These are phyloP conservation scores for Gortyna flavago DNA, from an alignment of 2,888 invertebrate species.

Conservation along the genomic window DNA sequence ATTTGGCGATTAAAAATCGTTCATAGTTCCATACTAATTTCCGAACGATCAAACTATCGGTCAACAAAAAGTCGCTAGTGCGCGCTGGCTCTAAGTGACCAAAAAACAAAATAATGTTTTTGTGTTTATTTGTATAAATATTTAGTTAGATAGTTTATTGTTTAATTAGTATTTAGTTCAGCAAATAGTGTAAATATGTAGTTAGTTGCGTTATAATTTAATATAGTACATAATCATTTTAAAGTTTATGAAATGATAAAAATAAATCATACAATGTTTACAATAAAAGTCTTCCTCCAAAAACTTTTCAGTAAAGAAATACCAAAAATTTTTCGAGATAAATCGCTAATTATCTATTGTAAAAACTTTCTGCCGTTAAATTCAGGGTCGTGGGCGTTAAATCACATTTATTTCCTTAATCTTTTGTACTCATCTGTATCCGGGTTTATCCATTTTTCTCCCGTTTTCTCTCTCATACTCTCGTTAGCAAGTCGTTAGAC, in stretches of 20 bases:
- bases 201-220: too few relatives aligned
- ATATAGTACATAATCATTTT: too few relatives aligned
- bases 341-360: slow-evolving; percentile 56
- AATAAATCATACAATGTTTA: neutral
- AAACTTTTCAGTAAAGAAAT: slow-evolving; percentile 20
- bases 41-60: too few relatives aligned
- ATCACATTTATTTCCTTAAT: slow-evolving; percentile 56
- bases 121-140: too few relatives aligned
- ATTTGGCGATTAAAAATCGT: too few relatives aligned
- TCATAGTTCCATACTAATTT: too few relatives aligned
- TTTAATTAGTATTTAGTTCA: too few relatives aligned
- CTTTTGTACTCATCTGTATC: slow-evolving; percentile 56
- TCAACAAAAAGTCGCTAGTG: too few relatives aligned
- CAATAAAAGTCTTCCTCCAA: neutral
- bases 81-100: too few relatives aligned
- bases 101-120: too few relatives aligned
- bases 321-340: slow-evolving; percentile 27
- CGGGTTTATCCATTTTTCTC: slow-evolving; percentile 46
- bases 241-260: neutral
- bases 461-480: slow-evolving; percentile 49
- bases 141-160: too few relatives aligned
- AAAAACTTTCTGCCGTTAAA: slow-evolving; percentile 49
- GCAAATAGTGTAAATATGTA: too few relatives aligned
- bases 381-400: slow-evolving; percentile 45
- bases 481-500: slow-evolving; percentile 59